Percentiles rank a stretch among this genome's conserved stretches.
Conservation (phyloP, 2,113 vertebrate species). For the Prunella himalayana region DNA sequence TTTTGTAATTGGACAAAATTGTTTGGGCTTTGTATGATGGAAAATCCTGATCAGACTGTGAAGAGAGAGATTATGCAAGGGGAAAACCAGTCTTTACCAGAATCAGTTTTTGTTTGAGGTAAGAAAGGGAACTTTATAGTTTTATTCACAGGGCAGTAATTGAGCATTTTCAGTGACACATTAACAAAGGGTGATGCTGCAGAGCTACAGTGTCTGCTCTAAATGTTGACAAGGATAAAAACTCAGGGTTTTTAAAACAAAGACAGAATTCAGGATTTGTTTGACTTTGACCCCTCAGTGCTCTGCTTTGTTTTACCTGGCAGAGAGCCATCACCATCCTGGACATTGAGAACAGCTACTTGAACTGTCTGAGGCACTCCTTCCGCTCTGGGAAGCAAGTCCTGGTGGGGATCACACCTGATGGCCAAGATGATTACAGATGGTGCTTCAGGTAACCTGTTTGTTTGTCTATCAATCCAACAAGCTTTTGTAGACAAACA, state of each 20-base stretch:
- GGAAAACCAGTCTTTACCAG: neutral
- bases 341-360: constrained; percentile 89
- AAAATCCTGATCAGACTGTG: neutral
- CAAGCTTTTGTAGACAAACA: neutral
- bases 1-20: neutral
- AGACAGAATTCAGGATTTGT: neutral
- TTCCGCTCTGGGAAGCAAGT: constrained; percentile 86
- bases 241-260: neutral
- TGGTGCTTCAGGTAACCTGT: constrained; percentile 88
- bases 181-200: neutral
- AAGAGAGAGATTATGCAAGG: neutral
- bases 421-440: constrained; percentile 79
- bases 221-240: neutral
- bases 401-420: constrained; percentile 76
- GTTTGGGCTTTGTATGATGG: neutral
- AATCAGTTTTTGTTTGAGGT: neutral
- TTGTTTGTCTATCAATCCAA: neutral
- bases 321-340: constrained; percentile 93
- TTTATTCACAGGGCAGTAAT: neutral
- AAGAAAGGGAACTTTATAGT: neutral
- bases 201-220: neutral
- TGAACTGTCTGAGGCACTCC: constrained; percentile 72
- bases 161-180: neutral
- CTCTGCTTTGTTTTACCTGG: neutral
- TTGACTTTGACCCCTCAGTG: neutral